These are phyloP conservation scores for Cichlasoma orientale DNA, from an alignment of 2,797 vertebrate genomes.

Conservation along the genomic window DNA sequence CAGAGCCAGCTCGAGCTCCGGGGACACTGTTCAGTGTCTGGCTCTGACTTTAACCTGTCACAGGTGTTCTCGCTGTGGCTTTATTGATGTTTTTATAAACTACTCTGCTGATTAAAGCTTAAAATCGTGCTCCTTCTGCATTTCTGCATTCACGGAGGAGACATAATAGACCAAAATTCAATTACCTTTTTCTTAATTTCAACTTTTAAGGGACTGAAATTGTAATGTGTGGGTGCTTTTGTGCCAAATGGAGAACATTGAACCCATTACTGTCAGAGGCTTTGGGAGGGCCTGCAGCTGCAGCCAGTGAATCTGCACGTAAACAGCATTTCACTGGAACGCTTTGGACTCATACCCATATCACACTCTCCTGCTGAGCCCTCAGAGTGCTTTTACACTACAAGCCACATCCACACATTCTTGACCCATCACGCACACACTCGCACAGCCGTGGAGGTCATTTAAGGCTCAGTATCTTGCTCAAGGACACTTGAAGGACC, in stretches of 20 bases:
- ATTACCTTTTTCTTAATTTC: rapidly evolving
- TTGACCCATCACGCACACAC: neutral
- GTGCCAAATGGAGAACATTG: rapidly evolving
- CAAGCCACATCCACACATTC: neutral
- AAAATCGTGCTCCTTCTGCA: neutral
- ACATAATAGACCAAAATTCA: no score
- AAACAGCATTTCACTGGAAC: neutral
- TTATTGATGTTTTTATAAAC: neutral
- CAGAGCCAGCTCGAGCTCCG: neutral
- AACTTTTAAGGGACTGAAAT: neutral
- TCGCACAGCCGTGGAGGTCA: neutral
- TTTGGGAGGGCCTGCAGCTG: neutral
- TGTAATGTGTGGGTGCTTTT: neutral
- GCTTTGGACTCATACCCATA: neutral
- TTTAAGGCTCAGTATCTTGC: neutral
- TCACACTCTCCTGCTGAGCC: neutral
- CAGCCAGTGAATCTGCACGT: neutral
- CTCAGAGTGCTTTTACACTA: neutral
- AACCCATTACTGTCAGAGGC: neutral
- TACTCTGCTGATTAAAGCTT: neutral
- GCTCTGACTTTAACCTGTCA: neutral
- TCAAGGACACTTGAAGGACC: neutral
- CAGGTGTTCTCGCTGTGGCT: neutral
- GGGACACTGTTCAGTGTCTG: neutral
- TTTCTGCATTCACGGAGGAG: no score